A percentile compares a stretch with the other conserved stretches of the same genome.
These are phyloP conservation scores for Myotis vivesi DNA, from an alignment of 2,797 vertebrate species.

Conservation along the genomic window DNA sequence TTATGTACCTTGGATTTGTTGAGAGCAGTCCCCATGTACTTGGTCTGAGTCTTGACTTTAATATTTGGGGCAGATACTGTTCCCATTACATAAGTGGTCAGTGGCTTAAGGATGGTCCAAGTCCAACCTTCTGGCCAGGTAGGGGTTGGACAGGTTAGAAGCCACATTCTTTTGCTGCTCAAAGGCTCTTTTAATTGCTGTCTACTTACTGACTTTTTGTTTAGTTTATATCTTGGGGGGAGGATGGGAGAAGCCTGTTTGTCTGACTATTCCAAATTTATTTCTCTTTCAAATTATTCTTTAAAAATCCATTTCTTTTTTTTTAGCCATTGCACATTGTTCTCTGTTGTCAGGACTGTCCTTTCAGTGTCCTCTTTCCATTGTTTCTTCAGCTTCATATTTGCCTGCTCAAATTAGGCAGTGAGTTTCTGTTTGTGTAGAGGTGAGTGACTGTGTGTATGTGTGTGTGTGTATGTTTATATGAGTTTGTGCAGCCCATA, in stretches of 20 bases:
- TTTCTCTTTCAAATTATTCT: constrained; percentile 65
- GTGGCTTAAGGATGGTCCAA: constrained; percentile 12
- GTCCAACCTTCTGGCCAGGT: not conserved
- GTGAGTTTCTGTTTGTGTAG: constrained; percentile 63
- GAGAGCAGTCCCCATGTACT: not conserved
- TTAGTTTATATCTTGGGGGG: not conserved
- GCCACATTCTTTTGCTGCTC: not conserved
- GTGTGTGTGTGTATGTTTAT: not conserved
- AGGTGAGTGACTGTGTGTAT: constrained; percentile 50
- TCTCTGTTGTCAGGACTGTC: constrained; percentile 43
- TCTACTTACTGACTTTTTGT: constrained; percentile 43
- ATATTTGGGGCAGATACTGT: not conserved
- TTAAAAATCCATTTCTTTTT: constrained; percentile 58
- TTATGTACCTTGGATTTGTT: not conserved
- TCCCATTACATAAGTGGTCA: not conserved
- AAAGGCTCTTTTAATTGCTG: constrained; percentile 37
- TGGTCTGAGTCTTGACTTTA: not conserved
- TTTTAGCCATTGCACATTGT: constrained; percentile 39
- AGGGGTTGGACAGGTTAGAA: not conserved
- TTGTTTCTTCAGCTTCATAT: constrained; percentile 58
- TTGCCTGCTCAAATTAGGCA: constrained; percentile 65
- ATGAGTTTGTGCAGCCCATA: constrained; percentile 44
- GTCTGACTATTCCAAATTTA: constrained; percentile 17
- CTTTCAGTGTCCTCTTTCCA: constrained; percentile 51
- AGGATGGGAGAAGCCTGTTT: not conserved